These are phyloP conservation scores for Thumatha senex DNA, from an alignment of 2,888 invertebrate genomes.

Conservation along the genomic window DNA sequence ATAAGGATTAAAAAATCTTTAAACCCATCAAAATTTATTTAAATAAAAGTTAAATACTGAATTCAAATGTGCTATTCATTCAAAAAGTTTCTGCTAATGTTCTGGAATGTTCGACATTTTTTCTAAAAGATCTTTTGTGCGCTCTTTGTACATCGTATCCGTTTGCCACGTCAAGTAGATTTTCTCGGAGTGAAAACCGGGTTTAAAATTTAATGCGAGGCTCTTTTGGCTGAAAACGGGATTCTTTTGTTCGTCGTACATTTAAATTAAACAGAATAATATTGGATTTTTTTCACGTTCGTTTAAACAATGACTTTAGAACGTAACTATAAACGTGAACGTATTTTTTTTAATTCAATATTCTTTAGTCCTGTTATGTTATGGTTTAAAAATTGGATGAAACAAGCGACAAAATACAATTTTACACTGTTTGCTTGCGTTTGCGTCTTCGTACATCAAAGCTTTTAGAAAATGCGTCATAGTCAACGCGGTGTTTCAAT, in stretches of 20 bases:
- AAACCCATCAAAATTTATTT: background rate
- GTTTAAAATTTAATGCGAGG: conserved; percentile 30
- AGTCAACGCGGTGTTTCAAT: too few species aligned
- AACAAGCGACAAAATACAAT: too few species aligned
- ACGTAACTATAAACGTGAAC: background rate
- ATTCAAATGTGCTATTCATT: conserved; percentile 4
- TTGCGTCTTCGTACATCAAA: too few species aligned
- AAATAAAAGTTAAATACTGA: conserved; percentile 5
- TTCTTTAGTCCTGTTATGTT: too few species aligned
- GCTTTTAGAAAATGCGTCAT: too few species aligned
- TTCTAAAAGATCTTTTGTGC: conserved; percentile 11
- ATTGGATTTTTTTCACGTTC: conserved; percentile 1
- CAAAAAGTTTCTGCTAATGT: conserved; percentile 7
- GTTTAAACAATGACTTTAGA: background rate
- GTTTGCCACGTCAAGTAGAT: conserved; percentile 2
- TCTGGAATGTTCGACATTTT: conserved; percentile 14
- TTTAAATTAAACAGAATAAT: conserved; percentile 30
- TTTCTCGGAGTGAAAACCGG: conserved; percentile 8
- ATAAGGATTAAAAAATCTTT: too few species aligned
- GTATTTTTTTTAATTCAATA: too few species aligned
- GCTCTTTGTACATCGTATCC: conserved; percentile 7
- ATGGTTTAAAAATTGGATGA: too few species aligned
- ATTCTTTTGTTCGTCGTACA: conserved; percentile 7
- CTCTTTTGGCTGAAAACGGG: conserved; percentile 3
- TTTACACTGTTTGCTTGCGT: too few species aligned